Base-by-base conservation (phyloP, 2,888 invertebrate genomes). In the Sphaerophoria taeniata region DNA sequence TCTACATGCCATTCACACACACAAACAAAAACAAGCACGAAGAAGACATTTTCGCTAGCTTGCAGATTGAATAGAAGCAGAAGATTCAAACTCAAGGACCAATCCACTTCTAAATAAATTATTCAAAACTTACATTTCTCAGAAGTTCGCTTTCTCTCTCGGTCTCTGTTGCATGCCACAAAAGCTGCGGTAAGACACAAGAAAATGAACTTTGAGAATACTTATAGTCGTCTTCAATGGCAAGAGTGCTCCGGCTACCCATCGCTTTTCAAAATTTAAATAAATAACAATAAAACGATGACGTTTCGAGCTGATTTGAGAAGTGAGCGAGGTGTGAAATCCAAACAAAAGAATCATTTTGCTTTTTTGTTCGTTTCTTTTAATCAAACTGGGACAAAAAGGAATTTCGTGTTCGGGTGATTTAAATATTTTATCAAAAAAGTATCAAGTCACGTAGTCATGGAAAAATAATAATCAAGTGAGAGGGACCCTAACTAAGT, bases 51-150 rank as follows among this genome's bases (percentile, higher is more conserved):
- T 24, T 24, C 24, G 24, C 24, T 24, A 24, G 24, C 24, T 24
- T 24, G 24, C 24, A 24, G 24, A 24, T 24, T 24, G 33, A 34
- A 36, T 34, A 36, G 56, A 39, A 31, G 36, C 5, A 16, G 16
- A 43, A 60, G 51, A 5, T 24, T 24, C 6, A 47, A 49, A 58
- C 39, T 45, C 67, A 53, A 67, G 67, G 53, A 67, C 51, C 53
- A 53, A 53, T 49, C n/a, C 24, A 67, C 43, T 34, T 69, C 16
- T 77, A 24, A 24, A 43, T 43, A 70, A 71, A 71, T 77, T 71
- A 77, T 77, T 77, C 45, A 77, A 49, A 55, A 56, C 61, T 70
- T 56, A 47, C 47, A 34, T 0, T 55, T 55, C 39, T 53, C 12
- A 60, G 60, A 2, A 60, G 36, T 56, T 14, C 14, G 11, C 14